Evolutionary conservation across 37 sponge, comb jelly and placozoan genomes (phyloP).

Genomic region (Beroe forskalii): DNA sequence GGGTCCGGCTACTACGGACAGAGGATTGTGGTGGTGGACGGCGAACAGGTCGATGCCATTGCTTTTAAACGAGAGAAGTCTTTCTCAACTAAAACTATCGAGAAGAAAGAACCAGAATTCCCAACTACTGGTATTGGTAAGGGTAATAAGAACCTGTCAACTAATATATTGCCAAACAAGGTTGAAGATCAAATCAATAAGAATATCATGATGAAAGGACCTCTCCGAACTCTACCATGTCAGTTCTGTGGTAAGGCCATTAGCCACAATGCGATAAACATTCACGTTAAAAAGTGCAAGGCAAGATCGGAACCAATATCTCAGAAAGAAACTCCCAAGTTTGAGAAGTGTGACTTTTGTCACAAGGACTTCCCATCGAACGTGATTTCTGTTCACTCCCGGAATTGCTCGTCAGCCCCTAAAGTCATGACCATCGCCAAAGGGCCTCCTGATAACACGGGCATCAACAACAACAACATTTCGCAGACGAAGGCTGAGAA

Average conservation of each 20-base stretch:
- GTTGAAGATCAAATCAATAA: not conserved
- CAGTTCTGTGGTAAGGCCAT: conserved; percentile 63
- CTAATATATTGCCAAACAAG: not conserved
- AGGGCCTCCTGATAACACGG: not conserved
- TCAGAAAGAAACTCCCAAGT: not conserved
- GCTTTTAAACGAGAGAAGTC: conserved; percentile 12
- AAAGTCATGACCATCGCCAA: not conserved
- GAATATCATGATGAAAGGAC: not conserved
- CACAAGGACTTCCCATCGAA: conserved; percentile 1
- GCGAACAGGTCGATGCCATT: conserved; percentile 40
- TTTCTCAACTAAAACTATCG: conserved; percentile 35
- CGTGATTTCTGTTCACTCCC: conserved; percentile 3
- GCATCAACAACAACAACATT: not conserved
- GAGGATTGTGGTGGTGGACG: conserved; percentile 13
- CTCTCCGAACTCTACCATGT: conserved; percentile 20
- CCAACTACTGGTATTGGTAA: not conserved
- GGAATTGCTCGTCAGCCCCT: conserved; percentile 19
- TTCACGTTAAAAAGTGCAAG: conserved; percentile 30
- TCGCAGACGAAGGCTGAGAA: not conserved
- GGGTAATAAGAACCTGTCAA: not conserved
- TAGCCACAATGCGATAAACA: conserved; percentile 27
- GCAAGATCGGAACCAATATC: conserved; percentile 1
- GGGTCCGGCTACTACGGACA: conserved; percentile 18
- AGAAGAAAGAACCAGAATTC: not conserved
- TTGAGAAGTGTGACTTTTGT: not conserved